These are phyloP conservation scores for Myiotriccus ornatus DNA, from an alignment of 2,797 vertebrate species.

Conservation along the genomic window DNA sequence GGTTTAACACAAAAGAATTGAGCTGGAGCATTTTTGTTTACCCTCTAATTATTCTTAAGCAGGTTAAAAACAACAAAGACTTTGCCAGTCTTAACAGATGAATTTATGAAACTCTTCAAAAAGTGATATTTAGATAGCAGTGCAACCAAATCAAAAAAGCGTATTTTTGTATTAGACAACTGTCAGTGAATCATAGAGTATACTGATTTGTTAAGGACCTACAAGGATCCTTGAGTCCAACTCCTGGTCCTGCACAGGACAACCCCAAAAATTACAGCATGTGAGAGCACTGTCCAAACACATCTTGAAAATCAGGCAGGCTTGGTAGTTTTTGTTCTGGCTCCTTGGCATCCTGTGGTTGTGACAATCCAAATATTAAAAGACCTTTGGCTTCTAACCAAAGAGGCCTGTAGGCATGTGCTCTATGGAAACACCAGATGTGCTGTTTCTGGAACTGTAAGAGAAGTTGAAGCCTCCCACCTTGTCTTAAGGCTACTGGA, in stretches of 20 bases:
- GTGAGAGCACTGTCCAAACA: not conserved
- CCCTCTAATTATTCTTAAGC: not conserved
- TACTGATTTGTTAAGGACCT: not conserved
- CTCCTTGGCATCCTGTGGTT: not conserved
- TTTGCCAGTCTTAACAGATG: not conserved
- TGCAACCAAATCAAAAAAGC: not conserved
- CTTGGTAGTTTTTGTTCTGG: not conserved
- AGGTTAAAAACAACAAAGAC: not conserved
- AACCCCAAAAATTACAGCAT: not conserved
- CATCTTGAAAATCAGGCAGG: not conserved
- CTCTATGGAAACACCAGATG: not conserved
- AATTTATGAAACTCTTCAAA: not conserved
- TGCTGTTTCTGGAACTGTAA: not conserved
- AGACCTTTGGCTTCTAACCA: not conserved
- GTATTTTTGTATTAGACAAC: not conserved
- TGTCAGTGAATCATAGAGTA: not conserved
- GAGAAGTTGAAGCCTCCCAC: not conserved
- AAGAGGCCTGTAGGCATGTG: not conserved
- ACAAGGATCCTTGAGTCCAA: not conserved
- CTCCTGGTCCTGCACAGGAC: not conserved
- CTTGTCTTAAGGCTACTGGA: not conserved
- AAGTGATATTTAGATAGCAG: not conserved
- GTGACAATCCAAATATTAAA: not conserved
- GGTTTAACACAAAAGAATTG: not conserved
- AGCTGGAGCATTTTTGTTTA: not conserved